Base-by-base conservation (phyloP, 2,797 vertebrate species). In the Takifugu ocellatus region DNA sequence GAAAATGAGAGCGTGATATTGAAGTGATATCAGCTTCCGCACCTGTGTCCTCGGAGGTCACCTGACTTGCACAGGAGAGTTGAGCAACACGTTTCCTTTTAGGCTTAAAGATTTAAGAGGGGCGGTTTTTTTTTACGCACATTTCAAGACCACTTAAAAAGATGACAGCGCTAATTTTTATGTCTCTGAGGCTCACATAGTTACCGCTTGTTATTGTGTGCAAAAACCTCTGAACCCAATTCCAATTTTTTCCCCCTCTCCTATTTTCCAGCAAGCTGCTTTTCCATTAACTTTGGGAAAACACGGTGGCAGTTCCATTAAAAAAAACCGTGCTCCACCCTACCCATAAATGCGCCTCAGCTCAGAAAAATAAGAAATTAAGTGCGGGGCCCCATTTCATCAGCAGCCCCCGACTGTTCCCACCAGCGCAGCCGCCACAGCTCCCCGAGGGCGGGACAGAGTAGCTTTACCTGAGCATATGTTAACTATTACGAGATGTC, bases 261-360 rank as follows among this genome's bases (percentile, higher is more conserved):
- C 92, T 93, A 95, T 96, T 97, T 96, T 96, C 94, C 93, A 96
- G 91, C 92, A 92, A 94, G 92, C 93, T 94, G 94, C 93, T 94
- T 96, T 97, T 94, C 94, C 94, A 96, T 96, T 96, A 95, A 93
- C 93, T 94, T 93, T 95, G 93, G 93, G 91, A 94, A 95, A 95
- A 96, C 94, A 95, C 85, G 92, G 90, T 95, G 94, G 94, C 95
- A 97, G 94, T 93, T 94, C 94, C 92, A 96, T 96, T 96, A 94
- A 61, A 55, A 80, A 91, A 89, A 24, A 84, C 88, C 5, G 78
- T 85, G 92, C 93, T 93, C 94, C 93, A 95, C 94, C 93, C 93
- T 93, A 91, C 91, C 78, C 91, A 92, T 95, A 94, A 95, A n/a
- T n/a, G 90, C 89, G 91, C 91, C 90, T 90, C 90, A 83, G 91